phyloP scores from a whole-genome alignment of 1,140 invertebrate species.

The Brachionus sp. region DNA sequence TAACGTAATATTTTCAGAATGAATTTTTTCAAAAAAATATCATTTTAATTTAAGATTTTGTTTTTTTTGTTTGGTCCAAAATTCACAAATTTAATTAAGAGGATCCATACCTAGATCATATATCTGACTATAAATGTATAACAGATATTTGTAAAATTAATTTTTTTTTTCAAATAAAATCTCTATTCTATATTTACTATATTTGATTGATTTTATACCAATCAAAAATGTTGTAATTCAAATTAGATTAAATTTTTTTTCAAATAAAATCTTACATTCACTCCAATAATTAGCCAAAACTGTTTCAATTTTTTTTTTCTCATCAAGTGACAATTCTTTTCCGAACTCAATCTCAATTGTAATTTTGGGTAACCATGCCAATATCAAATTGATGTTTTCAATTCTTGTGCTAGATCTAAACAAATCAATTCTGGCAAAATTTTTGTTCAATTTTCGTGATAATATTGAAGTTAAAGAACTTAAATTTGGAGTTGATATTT shows the following conservation, averaged over 20 bases:
- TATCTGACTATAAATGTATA: too few relatives aligned
- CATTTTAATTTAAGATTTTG: too few relatives aligned
- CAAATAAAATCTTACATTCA: background rate
- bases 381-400: background rate
- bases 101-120: too few relatives aligned
- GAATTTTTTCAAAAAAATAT: too few relatives aligned
- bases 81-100: too few relatives aligned
- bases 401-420: background rate
- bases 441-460: background rate
- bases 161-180: too few relatives aligned
- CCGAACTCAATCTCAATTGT: background rate
- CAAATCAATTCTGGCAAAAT: conserved; percentile 11
- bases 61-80: too few relatives aligned
- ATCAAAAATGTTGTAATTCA: too few relatives aligned
- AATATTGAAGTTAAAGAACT: background rate
- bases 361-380: conserved; percentile 25
- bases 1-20: too few relatives aligned
- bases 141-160: too few relatives aligned
- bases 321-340: conserved; percentile 3
- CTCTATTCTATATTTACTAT: too few relatives aligned
- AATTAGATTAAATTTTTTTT: background rate
- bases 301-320: background rate
- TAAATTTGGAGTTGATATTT: background rate
- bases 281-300: background rate
- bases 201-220: too few relatives aligned